These are phyloP conservation scores for Sitta europaea DNA, from an alignment of 2,113 vertebrate genomes.

Conservation along the genomic window DNA sequence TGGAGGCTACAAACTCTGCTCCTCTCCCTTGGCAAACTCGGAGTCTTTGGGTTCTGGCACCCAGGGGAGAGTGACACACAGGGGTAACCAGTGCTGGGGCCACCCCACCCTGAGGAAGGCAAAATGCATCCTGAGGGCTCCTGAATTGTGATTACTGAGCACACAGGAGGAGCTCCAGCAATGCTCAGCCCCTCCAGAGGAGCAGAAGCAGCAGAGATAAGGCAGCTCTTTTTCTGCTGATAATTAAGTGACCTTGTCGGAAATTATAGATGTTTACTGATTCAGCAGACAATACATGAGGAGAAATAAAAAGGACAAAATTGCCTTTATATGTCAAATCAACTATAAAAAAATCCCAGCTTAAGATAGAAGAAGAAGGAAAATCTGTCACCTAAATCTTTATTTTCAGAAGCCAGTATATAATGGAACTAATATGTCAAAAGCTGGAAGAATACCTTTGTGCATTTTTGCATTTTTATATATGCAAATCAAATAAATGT, in stretches of 20 bases:
- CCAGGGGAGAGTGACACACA: background rate
- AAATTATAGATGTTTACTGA: constrained; percentile 48
- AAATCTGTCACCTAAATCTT: background rate
- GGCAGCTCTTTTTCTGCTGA: background rate
- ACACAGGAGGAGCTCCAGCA: background rate
- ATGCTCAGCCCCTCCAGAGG: background rate
- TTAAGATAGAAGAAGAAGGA: background rate
- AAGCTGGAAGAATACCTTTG: background rate
- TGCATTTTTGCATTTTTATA: background rate
- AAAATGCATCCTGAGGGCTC: background rate
- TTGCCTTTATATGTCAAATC: constrained; percentile 7
- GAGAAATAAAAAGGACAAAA: background rate
- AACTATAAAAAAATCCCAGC: background rate
- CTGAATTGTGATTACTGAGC: constrained; percentile 19
- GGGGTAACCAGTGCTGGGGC: constrained; percentile 27
- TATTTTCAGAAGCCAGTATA: background rate
- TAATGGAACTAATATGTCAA: background rate
- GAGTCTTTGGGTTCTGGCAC: background rate
- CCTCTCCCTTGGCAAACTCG: background rate
- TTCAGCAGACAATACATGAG: background rate
- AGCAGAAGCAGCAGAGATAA: background rate
- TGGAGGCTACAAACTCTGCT: background rate
- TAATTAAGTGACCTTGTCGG: constrained; percentile 64
- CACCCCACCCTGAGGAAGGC: background rate
- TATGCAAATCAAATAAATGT: background rate